A percentile compares a stretch with the other conserved stretches of the same genome.
Conservation (phyloP, 2,888 invertebrate species). For the Periphyllus acericola region DNA sequence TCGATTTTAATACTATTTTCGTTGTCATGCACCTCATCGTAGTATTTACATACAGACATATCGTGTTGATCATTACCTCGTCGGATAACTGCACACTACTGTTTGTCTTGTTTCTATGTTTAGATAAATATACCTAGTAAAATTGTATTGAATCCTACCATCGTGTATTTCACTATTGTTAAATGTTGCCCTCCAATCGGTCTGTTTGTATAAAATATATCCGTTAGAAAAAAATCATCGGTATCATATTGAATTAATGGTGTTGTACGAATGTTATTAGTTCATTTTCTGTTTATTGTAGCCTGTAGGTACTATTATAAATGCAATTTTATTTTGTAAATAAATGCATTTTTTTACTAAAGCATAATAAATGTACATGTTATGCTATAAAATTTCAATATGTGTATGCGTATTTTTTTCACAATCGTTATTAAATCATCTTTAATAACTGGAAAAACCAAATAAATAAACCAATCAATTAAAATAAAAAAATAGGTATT, state of each 20-base stretch:
- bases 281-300: background rate
- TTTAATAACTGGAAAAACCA: conserved; percentile 3
- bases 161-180: background rate
- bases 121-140: background rate
- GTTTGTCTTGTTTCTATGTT: background rate
- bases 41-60: background rate
- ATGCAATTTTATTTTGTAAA: conserved; percentile 48
- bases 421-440: background rate
- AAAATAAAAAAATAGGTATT: conserved; percentile 7
- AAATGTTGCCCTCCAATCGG: background rate
- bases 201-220: background rate
- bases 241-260: conserved; percentile 12
- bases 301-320: background rate
- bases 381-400: conserved; percentile 44
- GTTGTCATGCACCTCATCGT: background rate
- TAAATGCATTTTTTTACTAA: conserved; percentile 6
- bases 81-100: background rate
- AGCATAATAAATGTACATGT: background rate
- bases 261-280: conserved; percentile 13
- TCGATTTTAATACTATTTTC: background rate
- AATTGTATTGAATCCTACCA: background rate
- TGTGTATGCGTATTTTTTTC: background rate
- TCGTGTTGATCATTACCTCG: background rate
- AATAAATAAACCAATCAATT: background rate
- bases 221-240: background rate